phyloP scores from a whole-genome alignment of 2,113 vertebrate species.

The Dermatemys mawii region DNA sequence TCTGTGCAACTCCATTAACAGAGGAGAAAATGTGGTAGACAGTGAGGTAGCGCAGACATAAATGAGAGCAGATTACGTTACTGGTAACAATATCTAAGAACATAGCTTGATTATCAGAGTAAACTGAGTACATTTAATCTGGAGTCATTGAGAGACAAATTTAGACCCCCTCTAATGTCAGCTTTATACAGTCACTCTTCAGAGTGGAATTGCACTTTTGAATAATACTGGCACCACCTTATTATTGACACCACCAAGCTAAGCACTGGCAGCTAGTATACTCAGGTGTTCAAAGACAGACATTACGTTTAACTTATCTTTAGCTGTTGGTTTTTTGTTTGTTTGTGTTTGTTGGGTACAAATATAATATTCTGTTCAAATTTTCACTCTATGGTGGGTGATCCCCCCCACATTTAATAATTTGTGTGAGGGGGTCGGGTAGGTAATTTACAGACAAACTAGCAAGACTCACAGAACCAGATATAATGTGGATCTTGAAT shows the following conservation, averaged over 20 bases:
- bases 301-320: neutral
- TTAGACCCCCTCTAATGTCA: neutral
- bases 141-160: neutral
- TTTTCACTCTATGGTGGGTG: neutral
- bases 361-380: neutral
- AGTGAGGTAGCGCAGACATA: rapidly evolving
- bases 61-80: neutral
- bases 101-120: neutral
- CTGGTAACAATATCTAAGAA: neutral
- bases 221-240: neutral
- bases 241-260: neutral
- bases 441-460: neutral
- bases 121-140: neutral
- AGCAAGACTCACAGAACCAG: neutral
- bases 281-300: neutral
- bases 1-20: neutral
- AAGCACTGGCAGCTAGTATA: neutral
- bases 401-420: neutral
- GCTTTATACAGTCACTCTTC: neutral
- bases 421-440: neutral
- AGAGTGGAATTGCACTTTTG: neutral
- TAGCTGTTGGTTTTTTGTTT: neutral
- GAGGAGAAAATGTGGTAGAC: neutral
- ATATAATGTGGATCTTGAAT: neutral
- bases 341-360: neutral